phyloP scores from a whole-genome alignment of 2,797 vertebrate genomes.

The Apodemus agrarius region DNA sequence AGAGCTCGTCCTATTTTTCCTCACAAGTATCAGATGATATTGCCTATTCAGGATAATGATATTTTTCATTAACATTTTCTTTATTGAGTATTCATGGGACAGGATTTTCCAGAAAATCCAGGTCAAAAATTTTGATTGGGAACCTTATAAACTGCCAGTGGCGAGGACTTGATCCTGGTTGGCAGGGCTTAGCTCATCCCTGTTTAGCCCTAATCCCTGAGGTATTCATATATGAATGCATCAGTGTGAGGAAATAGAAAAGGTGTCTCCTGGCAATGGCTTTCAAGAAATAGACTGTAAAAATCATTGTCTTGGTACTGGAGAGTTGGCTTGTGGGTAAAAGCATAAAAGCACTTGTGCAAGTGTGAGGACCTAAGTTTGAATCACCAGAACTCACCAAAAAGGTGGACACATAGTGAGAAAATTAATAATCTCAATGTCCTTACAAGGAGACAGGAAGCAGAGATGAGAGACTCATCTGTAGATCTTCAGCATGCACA shows the following conservation, averaged over 20 bases:
- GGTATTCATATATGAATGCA: background rate
- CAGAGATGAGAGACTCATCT: too few species aligned
- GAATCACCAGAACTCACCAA: too few species aligned
- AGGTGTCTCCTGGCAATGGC: background rate
- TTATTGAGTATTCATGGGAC: background rate
- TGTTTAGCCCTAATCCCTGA: background rate
- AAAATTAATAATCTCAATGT: too few species aligned
- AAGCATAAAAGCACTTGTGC: background rate
- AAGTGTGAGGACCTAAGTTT: background rate
- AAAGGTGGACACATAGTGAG: background rate
- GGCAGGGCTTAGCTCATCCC: background rate
- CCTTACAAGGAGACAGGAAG: background rate
- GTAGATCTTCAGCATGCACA: background rate
- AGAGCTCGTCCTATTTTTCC: background rate
- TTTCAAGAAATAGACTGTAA: conserved; percentile 22
- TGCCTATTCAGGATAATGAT: background rate
- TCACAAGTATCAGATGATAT: background rate
- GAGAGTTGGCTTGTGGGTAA: background rate
- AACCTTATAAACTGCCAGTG: background rate
- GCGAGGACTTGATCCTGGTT: background rate
- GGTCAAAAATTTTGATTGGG: background rate
- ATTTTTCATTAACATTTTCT: background rate
- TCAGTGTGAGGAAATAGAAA: background rate
- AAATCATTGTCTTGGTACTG: background rate
- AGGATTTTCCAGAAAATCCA: background rate